These are phyloP conservation scores for Paracentrotus lividus DNA, from an alignment of 53 echinoderm and acorn worm genomes.

Conservation along the genomic window DNA sequence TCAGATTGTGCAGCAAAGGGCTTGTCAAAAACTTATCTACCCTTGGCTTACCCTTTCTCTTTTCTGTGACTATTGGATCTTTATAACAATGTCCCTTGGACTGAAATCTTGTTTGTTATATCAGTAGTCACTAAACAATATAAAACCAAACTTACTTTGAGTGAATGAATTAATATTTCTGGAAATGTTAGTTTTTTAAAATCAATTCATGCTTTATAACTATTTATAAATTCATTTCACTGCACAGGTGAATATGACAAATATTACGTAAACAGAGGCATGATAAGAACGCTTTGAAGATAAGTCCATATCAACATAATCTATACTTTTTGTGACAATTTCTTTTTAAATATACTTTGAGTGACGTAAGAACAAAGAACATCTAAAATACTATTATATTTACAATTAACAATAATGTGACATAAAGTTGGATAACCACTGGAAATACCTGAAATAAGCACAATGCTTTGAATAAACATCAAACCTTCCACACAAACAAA, in stretches of 20 bases:
- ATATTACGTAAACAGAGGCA: neutral
- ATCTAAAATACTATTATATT: neutral
- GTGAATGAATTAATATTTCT: no score
- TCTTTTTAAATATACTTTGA: conserved; percentile 47
- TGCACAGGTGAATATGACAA: neutral
- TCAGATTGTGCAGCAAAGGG: no score
- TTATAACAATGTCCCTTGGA: no score
- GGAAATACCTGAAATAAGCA: neutral
- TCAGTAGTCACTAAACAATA: no score
- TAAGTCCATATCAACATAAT: neutral
- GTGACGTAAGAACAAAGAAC: neutral
- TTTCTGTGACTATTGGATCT: no score
- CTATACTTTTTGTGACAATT: neutral
- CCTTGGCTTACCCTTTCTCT: no score
- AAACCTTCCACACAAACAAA: no score
- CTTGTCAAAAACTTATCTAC: no score
- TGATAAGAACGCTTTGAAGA: neutral
- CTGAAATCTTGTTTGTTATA: no score
- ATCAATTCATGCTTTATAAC: neutral
- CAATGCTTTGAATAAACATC: conserved; percentile 6
- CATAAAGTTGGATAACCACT: neutral
- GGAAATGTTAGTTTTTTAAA: no score
- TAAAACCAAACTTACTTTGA: no score
- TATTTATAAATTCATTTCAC: neutral
- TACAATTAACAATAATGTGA: conserved; percentile 41